Evolutionary conservation across 2,113 vertebrate species (phyloP), one percentile per base, ranked within the genome.

Genomic region (Ploceus nigricollis): DNA sequence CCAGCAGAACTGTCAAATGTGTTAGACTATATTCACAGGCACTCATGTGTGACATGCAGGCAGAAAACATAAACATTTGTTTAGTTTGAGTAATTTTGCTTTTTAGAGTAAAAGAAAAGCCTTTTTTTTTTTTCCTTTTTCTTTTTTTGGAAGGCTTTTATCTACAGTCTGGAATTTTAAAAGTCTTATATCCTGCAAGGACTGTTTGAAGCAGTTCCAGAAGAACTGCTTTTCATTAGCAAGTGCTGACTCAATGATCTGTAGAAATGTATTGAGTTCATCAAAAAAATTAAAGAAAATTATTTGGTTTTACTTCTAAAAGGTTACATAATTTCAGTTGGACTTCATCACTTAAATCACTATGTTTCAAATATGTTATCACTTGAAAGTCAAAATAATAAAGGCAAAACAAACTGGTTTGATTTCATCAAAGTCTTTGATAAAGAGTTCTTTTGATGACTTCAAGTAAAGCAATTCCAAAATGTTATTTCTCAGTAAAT

Each of bases 61-160:
- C 91, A 95, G 86, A 95, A 96, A 97, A 95, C 91, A 94, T 89
- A 97, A 97, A 97, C 94, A 93, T 96, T 96, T 95, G 95, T 94
- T 96, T 95, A 81, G 82, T 92, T 92, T 80, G 42, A 75, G 76
- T 73, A 78, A 89, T 95, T 90, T 77, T 65, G 64, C 24, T 81
- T 89, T 92, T 92, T 71, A 73, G 63, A 77, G 58, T 69, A 83
- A 88, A 92, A 79, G 40, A 88, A 92, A 79, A 37, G 23, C 16
- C 16, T 25, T 1, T 23, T 3, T 4, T 33, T 48, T 12, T 39
- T 39, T 42, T 64, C 19, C 16, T 15, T 13, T 39, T 39, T 39
- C 20, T 40, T 28, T 13, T 25, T 37, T 37, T 58, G 51, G 25
- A 77, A 27, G 27, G 30, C 86, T 96, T 95, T 97, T 96, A 92